Evolutionary conservation across 2,888 invertebrate species (phyloP), one percentile per base, ranked within the genome.

Genomic region (Ommatoiulus sabulosus): DNA sequence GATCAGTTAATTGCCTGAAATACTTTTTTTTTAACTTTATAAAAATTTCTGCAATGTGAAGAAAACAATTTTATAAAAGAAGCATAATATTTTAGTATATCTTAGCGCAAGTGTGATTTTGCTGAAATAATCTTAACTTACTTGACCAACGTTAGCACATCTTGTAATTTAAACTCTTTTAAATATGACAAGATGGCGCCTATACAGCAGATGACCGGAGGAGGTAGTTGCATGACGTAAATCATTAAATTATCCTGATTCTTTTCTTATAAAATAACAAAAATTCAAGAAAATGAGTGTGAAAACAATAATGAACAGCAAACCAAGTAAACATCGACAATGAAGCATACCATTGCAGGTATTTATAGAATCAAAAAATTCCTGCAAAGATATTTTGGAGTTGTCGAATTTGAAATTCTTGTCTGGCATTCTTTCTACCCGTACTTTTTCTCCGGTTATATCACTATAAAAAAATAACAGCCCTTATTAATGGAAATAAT

Each of bases 131-230:
- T 20, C 46, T 46, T 20, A 63, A 46, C 43, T 7, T 84, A 88
- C 88, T 8, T 88, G 48, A 84, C 5, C 20, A 88, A 20, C 0
- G 46, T 84, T 17, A 88, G 46, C 8, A 88, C 72, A 88, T 88
- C 44, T 20, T 88, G n/a, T n/a, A 88, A 35, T 84, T 88, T 88
- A 88, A 88, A 88, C 20, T n/a, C 72, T 35, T 84, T 84, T 84
- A 88, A 84, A 24, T 88, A 88, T 15, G 52, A 4, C 12, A 88
- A 43, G 20, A 84, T 43, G 15, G 88, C 88, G 10, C 84, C 46
- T 12, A 88, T 46, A n/a, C 84, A 80, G 46, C 88, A 88, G 43
- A 88, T 88, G 44, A 88, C 52, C 12, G 84, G 84, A 20, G 88
- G 84, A 44, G 44, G 84, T 10, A 88, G 84, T 15, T n/a, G 44